A percentile compares a stretch with the other conserved stretches of the same genome.
Conservation (phyloP, 2,888 invertebrate genomes). For the Strigamia transsilvanica region DNA sequence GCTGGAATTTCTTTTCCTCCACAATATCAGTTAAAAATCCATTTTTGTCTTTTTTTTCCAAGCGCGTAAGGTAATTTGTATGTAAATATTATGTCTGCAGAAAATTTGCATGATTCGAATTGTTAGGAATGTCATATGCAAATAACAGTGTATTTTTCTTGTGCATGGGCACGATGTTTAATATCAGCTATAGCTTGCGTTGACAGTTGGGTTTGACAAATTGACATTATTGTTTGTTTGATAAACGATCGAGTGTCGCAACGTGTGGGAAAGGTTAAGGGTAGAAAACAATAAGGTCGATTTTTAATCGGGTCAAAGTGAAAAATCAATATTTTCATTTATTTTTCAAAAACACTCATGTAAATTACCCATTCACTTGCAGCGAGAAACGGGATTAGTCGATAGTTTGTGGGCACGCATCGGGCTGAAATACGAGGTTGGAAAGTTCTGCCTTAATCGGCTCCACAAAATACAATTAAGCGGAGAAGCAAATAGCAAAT, state of each 20-base stretch:
- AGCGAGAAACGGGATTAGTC: background rate
- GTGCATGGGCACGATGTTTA: too few species aligned
- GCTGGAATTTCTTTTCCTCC: too few species aligned
- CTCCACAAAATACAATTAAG: slow-evolving; percentile 11
- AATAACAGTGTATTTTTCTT: too few species aligned
- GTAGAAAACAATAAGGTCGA: background rate
- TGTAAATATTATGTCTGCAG: too few species aligned
- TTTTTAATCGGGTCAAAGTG: slow-evolving; percentile 27
- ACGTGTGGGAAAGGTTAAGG: background rate
- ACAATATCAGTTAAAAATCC: too few species aligned
- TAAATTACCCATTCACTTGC: slow-evolving; percentile 1
- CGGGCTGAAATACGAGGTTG: background rate
- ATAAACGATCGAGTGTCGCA: background rate
- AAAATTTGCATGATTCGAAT: too few species aligned
- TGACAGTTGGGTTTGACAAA: too few species aligned
- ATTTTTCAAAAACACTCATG: slow-evolving; percentile 11
- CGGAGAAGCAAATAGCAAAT: slow-evolving; percentile 3
- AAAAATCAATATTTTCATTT: slow-evolving; percentile 20
- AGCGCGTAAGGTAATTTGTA: too few species aligned
- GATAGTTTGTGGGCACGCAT: background rate
- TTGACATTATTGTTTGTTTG: background rate
- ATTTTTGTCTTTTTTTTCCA: too few species aligned
- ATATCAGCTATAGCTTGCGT: too few species aligned
- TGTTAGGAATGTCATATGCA: too few species aligned
- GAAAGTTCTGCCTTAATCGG: background rate